phyloP scores from a whole-genome alignment of 2,888 invertebrate species.

The Macrophya alboannulata region DNA sequence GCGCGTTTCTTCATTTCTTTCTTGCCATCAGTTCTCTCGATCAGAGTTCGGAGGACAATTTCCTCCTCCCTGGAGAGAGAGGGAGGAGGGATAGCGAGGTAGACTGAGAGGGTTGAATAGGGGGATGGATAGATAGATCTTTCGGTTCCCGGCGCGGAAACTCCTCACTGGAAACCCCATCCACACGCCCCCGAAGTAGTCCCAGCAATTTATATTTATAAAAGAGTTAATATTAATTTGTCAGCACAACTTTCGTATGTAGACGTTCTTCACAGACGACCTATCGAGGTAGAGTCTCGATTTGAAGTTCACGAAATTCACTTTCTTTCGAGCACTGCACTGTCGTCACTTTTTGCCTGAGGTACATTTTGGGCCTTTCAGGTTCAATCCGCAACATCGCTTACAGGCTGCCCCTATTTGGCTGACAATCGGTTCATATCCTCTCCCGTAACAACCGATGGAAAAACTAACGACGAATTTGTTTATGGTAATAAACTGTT shows the following conservation, averaged over 20 bases:
- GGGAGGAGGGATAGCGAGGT: conserved; percentile 25
- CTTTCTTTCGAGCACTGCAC: too few relatives aligned
- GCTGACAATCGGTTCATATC: not conserved
- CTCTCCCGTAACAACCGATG: not conserved
- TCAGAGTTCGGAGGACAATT: conserved; percentile 47
- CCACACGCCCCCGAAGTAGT: not conserved
- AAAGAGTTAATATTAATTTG: conserved; percentile 41
- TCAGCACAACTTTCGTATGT: not conserved
- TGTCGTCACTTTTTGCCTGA: not conserved
- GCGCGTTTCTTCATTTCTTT: conserved; percentile 28
- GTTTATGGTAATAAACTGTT: not conserved
- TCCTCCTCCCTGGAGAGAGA: not conserved
- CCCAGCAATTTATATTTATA: conserved; percentile 47
- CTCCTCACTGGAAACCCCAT: not conserved
- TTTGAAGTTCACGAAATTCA: too few relatives aligned
- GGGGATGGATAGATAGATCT: conserved; percentile 55
- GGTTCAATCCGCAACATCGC: not conserved
- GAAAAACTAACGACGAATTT: not conserved
- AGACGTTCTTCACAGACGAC: not conserved
- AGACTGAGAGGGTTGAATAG: conserved; percentile 25
- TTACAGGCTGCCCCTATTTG: not conserved
- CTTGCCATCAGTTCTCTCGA: conserved; percentile 40
- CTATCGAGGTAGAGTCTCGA: not conserved
- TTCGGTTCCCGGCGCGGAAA: conserved; percentile 43
- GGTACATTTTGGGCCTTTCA: not conserved